Conservation (phyloP, 2,888 invertebrate species). For the Drosophila peninsularis region DNA sequence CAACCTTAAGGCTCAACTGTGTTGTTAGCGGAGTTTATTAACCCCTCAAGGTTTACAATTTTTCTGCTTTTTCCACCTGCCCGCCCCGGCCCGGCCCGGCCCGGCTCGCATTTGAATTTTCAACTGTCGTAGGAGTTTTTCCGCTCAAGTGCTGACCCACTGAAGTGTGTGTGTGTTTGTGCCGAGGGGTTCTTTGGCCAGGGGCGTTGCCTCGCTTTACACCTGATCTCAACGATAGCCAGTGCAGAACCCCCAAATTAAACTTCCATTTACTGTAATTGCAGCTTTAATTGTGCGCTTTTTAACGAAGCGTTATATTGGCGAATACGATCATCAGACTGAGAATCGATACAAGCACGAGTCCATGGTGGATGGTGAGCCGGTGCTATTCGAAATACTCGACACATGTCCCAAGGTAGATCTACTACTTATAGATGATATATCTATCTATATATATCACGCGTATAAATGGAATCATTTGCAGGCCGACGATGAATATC, state of each 20-base stretch:
- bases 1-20: slow-evolving; percentile 75
- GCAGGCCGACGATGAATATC: slow-evolving; percentile 90
- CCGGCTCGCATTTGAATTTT: slow-evolving; percentile 38
- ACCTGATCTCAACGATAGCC: slow-evolving; percentile 59
- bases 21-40: slow-evolving; percentile 68
- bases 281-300: slow-evolving; percentile 94
- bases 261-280: slow-evolving; percentile 79
- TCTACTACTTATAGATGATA: background rate
- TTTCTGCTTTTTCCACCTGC: slow-evolving; percentile 58
- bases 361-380: slow-evolving; percentile 94
- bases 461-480: background rate
- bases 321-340: slow-evolving; percentile 97
- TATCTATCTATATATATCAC: background rate
- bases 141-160: slow-evolving; percentile 76
- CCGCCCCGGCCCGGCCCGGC: slow-evolving; percentile 52
- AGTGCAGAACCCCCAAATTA: slow-evolving; percentile 35
- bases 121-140: slow-evolving; percentile 27
- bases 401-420: slow-evolving; percentile 90
- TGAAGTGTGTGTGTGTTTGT: slow-evolving; percentile 13
- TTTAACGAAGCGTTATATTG: slow-evolving; percentile 96
- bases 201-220: slow-evolving; percentile 64
- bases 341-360: slow-evolving; percentile 96
- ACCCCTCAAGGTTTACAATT: slow-evolving; percentile 56
- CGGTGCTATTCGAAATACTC: slow-evolving; percentile 94
- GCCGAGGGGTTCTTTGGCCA: slow-evolving; percentile 42